These are phyloP conservation scores for Heteronetta atricapilla DNA, from an alignment of 2,113 vertebrate genomes.

Conservation along the genomic window DNA sequence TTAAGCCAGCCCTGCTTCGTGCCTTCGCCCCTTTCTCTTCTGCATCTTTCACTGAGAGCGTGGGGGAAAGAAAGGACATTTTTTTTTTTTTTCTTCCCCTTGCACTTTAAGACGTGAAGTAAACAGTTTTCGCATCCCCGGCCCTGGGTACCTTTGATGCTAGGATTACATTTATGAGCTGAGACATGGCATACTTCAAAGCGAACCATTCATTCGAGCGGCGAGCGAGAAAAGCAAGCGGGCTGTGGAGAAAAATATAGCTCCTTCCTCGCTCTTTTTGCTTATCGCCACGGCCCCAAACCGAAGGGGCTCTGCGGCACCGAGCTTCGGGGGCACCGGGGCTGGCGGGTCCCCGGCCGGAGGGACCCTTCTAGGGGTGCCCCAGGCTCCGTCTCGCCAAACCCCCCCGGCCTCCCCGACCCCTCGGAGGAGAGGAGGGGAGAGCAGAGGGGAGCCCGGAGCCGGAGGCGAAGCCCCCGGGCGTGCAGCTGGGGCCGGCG, in stretches of 20 bases:
- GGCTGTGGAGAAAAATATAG: neutral
- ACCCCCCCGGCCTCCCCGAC: neutral
- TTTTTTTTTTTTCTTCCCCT: neutral
- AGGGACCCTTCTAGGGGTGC: neutral
- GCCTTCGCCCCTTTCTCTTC: constrained; percentile 60
- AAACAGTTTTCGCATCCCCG: constrained; percentile 79
- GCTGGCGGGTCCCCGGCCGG: neutral
- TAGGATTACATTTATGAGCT: constrained; percentile 84
- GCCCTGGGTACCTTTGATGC: constrained; percentile 79
- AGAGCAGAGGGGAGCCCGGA: neutral
- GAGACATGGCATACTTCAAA: constrained; percentile 84
- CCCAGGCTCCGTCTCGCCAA: neutral
- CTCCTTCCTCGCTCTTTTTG: neutral
- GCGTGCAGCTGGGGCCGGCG: neutral
- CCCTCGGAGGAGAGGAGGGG: neutral
- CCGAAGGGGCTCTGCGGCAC: neutral
- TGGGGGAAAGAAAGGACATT: constrained; percentile 72
- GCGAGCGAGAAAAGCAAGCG: constrained; percentile 28
- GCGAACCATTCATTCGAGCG: constrained; percentile 76
- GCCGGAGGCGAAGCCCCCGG: neutral
- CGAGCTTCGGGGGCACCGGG: neutral
- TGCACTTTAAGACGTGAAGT: constrained; percentile 72
- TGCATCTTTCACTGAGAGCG: constrained; percentile 61
- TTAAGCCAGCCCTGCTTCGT: constrained; percentile 69
- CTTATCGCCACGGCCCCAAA: neutral